Conservation (phyloP, 2,113 vertebrate species). For the Tenrec ecaudatus region DNA sequence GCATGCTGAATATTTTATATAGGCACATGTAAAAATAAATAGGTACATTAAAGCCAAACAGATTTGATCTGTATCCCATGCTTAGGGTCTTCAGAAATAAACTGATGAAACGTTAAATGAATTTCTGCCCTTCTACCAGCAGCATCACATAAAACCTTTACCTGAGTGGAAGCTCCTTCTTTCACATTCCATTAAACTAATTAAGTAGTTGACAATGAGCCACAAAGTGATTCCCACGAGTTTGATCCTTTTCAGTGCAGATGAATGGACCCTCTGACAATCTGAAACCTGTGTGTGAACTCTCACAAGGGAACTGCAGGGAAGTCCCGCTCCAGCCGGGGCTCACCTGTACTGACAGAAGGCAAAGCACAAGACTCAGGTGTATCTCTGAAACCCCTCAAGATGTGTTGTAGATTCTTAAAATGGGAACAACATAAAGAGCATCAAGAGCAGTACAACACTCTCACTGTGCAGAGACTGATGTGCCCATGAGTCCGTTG, state of each 20-base stretch:
- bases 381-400: not conserved
- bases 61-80: not conserved
- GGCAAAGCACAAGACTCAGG: constrained; percentile 1
- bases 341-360: not conserved
- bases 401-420: not conserved
- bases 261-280: not conserved
- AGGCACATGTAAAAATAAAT: not conserved
- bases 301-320: not conserved
- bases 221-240: constrained; percentile 26
- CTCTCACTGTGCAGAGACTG: not conserved
- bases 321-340: not conserved
- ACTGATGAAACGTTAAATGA: not conserved
- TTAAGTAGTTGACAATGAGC: constrained; percentile 47
- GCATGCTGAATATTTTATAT: constrained; percentile 9
- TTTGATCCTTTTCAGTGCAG: not conserved
- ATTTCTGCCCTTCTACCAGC: not conserved
- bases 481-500: not conserved
- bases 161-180: constrained; percentile 40
- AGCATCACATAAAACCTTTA: not conserved
- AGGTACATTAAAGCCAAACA: not conserved
- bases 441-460: not conserved
- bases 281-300: constrained; percentile 12
- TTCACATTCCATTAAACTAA: constrained; percentile 69
- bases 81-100: constrained; percentile 2
- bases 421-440: not conserved